Conservation (phyloP, 92 coral and sea anemone species). For the Galaxea fascicularis region DNA sequence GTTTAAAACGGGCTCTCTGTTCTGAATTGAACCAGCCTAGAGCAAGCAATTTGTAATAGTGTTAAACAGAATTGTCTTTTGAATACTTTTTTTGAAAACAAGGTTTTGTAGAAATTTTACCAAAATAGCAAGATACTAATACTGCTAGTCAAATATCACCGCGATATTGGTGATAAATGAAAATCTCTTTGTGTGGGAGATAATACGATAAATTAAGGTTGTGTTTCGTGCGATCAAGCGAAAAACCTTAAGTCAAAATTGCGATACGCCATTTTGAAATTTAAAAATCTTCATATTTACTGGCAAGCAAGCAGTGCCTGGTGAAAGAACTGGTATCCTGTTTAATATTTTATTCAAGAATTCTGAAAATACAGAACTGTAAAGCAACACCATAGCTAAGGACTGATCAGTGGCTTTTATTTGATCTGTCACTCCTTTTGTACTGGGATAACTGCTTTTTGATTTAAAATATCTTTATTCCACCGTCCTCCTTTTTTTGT, state of each 20-base stretch:
- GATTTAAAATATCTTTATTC: no score
- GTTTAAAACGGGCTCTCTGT: neutral
- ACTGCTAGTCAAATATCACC: slow-evolving; percentile 18
- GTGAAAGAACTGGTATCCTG: no score
- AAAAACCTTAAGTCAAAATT: neutral
- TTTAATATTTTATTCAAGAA: no score
- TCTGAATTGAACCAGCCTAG: neutral
- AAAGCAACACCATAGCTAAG: no score
- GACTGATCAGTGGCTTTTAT: no score
- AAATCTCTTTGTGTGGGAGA: slow-evolving; percentile 9
- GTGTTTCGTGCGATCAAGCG: neutral
- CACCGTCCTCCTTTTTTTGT: no score
- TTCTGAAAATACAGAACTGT: no score
- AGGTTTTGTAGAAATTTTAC: neutral
- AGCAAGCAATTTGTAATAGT: neutral
- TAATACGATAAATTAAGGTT: neutral
- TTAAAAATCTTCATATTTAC: no score
- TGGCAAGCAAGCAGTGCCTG: no score
- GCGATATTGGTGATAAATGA: neutral
- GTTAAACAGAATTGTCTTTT: neutral
- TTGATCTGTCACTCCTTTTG: no score
- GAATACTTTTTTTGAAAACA: neutral
- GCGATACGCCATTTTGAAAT: no score
- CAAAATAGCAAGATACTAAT: slow-evolving; percentile 1
- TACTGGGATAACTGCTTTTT: no score